Base-by-base conservation (phyloP, 2,113 vertebrate species). In the Coracopsis vasa region DNA sequence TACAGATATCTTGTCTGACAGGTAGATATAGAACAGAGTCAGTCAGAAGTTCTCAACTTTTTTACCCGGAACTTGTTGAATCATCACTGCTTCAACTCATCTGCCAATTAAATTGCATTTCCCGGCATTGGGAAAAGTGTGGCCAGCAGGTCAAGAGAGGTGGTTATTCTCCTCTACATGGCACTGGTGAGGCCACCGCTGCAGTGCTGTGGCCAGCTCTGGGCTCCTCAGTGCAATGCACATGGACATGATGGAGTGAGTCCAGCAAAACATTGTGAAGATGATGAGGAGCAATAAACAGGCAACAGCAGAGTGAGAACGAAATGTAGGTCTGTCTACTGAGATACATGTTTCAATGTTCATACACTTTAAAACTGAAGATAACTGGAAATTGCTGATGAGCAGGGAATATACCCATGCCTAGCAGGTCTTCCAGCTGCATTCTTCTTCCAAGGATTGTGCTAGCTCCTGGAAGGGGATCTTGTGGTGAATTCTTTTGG, bases 161-260 rank as follows among this genome's bases (percentile, higher is more conserved):
- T 44, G 33, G 13, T 28, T 66, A 27, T 62, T 78, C 45, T 53
- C 18, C 39, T 72, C 39, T 42, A 2, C n/a, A 18, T 37, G 39
- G 65, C 70, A 45, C 28, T 44, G 54, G 19, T 44, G 24, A 69
- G 42, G 48, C 33, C 50, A 35, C 25, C 45, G 7, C 27, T 44
- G 28, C 35, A 50, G 65, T 12, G 23, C 35, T 19, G 17, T 65
- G 50, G 6, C n/a, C 35, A 48, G 39, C 33, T 21, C 41, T 8
- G 44, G 10, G 42, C 4, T 9, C 11, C 19, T 9, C 33, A 25
- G n/a, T 2, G 13, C 58, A 53, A 39, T 5, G 28, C 12, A 37
- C 31, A 47, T 0, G 0, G 50, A 48, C 27, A 18, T 23, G 31
- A 35, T 17, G 16, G 27, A 72, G 10, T 2, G 14, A 70, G 44